Evolutionary conservation across 2,797 vertebrate genomes (phyloP).

Genomic region (Toxotes lorentzi): DNA sequence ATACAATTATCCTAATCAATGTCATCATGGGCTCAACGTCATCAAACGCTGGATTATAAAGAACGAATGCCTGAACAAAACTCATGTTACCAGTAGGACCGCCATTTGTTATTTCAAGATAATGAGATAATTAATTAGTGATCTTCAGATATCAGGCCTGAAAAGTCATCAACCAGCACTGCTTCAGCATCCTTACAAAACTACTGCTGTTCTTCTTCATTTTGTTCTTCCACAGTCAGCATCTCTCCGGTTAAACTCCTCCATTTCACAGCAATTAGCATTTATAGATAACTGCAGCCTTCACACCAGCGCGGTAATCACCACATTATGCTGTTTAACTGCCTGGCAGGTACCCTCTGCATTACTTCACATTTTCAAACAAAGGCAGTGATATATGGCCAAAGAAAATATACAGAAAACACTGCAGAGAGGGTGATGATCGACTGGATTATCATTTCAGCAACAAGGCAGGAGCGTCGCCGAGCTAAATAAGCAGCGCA

Average conservation of each 20-base stretch:
- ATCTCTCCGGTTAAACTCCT: conserved; percentile 26
- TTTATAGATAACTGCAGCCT: conserved; percentile 40
- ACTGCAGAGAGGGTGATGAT: conserved; percentile 23
- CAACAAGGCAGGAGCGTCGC: background rate
- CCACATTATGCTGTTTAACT: conserved; percentile 47
- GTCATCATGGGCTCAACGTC: too few species aligned
- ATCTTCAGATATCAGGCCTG: background rate
- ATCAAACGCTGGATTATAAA: too few species aligned
- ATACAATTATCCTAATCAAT: too few species aligned
- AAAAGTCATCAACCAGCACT: background rate
- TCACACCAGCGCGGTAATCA: conserved; percentile 32
- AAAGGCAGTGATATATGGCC: conserved; percentile 10
- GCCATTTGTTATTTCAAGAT: background rate
- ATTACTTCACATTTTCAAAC: conserved; percentile 30
- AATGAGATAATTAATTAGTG: background rate
- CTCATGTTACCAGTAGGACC: too few species aligned
- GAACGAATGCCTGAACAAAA: too few species aligned
- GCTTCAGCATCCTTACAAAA: background rate
- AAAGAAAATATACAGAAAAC: background rate
- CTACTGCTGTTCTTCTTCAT: background rate
- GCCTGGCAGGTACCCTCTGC: conserved; percentile 19
- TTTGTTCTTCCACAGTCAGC: conserved; percentile 1
- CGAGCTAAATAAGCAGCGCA: background rate
- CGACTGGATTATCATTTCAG: conserved; percentile 17
- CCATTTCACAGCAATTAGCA: conserved; percentile 48